Evolutionary conservation across 2,888 invertebrate species (phyloP).

Genomic region (Thyatira batis): DNA sequence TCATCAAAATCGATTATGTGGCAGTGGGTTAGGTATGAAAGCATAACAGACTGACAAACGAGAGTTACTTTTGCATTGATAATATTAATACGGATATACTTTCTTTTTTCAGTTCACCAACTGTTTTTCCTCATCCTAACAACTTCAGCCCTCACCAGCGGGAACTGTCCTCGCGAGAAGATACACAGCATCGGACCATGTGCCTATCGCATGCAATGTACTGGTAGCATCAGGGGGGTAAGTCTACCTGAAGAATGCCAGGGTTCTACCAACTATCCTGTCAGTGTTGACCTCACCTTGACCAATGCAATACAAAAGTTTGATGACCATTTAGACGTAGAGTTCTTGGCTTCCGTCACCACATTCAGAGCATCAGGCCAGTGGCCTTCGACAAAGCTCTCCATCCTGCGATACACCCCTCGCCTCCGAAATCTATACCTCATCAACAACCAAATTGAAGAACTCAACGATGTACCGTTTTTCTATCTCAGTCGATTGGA

Average conservation of each 20-base stretch:
- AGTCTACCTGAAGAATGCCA: constrained; percentile 49
- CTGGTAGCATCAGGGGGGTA: constrained; percentile 40
- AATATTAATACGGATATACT: too few species aligned
- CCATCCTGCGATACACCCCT: constrained; percentile 52
- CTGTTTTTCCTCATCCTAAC: constrained; percentile 33
- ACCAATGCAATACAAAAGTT: constrained; percentile 45
- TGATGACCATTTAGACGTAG: constrained; percentile 36
- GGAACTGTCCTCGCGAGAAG: constrained; percentile 48
- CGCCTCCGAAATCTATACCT: constrained; percentile 50
- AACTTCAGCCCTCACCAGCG: constrained; percentile 24
- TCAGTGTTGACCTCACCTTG: constrained; percentile 51
- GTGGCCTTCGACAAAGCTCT: constrained; percentile 47
- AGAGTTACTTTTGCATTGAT: too few species aligned
- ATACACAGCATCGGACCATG: constrained; percentile 43
- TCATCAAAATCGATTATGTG: too few species aligned
- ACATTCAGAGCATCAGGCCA: constrained; percentile 46
- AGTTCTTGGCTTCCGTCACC: constrained; percentile 51
- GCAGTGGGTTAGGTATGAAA: too few species aligned
- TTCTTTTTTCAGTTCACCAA: constrained; percentile 39
- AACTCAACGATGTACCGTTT: constrained; percentile 50
- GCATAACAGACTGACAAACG: too few species aligned
- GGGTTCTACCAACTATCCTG: constrained; percentile 56
- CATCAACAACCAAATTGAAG: constrained; percentile 43
- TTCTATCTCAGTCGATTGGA: constrained; percentile 47
- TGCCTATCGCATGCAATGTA: constrained; percentile 49